Evolutionary conservation across 30 jellyfish, hydroid and myxozoan species (phyloP).

Genomic region (Aurelia coerulea): DNA sequence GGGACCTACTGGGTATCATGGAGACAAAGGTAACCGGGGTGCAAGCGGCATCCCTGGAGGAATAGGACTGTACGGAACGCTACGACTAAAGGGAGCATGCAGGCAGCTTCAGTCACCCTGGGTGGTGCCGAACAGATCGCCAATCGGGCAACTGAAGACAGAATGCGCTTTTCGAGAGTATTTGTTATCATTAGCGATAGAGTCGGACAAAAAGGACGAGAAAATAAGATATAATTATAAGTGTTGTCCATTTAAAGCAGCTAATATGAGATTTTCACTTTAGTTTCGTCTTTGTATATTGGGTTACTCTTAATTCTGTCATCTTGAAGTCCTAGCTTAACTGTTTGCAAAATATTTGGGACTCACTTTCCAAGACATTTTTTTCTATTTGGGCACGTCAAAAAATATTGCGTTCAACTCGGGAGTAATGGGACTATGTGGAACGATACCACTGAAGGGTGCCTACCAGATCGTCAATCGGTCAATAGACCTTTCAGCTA

Average conservation of each 20-base stretch:
- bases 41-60: constrained; percentile 52
- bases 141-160: constrained; percentile 55
- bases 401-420: no score
- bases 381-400: no score
- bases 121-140: constrained; percentile 58
- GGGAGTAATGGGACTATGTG: no score
- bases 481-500: no score
- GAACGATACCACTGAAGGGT: no score
- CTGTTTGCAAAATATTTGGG: background rate
- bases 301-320: background rate
- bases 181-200: constrained; percentile 32
- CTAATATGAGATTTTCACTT: constrained; percentile 9
- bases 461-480: no score
- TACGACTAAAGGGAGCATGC: constrained; percentile 41
- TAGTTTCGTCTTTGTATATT: background rate
- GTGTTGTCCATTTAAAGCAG: constrained; percentile 66
- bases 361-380: no score
- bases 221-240: constrained; percentile 52
- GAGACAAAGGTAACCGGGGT: constrained; percentile 56
- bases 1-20: constrained; percentile 32
- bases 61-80: constrained; percentile 62
- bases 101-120: constrained; percentile 37
- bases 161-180: constrained; percentile 58
- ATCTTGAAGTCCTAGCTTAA: background rate
- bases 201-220: constrained; percentile 16